These are phyloP conservation scores for Paramisgurnus dabryanus DNA, from an alignment of 2,113 vertebrate genomes.

Conservation along the genomic window DNA sequence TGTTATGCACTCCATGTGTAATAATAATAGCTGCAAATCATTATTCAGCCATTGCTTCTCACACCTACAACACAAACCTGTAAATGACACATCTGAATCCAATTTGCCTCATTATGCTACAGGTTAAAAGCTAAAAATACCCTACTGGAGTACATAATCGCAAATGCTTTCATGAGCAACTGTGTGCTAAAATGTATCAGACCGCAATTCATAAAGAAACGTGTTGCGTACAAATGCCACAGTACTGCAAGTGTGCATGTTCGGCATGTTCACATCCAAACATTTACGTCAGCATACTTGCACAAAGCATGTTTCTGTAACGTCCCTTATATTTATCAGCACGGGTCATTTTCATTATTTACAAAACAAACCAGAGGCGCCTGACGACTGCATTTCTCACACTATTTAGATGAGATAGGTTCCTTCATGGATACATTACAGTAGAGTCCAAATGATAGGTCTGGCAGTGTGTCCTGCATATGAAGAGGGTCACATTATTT, in stretches of 20 bases:
- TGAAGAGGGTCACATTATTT: slow-evolving; percentile 34
- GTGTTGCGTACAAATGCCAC: background rate
- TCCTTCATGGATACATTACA: slow-evolving; percentile 11
- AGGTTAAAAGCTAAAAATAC: background rate
- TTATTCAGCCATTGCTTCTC: slow-evolving; percentile 14
- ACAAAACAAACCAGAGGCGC: background rate
- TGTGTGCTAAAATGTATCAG: no score
- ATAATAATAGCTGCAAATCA: slow-evolving; percentile 11
- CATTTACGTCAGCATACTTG: background rate
- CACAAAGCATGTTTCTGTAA: background rate
- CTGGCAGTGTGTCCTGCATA: slow-evolving; percentile 9
- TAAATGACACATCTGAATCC: slow-evolving; percentile 2
- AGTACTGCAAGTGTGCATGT: background rate
- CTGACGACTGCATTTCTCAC: background rate
- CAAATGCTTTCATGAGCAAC: background rate
- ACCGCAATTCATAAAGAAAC: background rate
- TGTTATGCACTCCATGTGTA: slow-evolving; percentile 12
- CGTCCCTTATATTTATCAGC: background rate
- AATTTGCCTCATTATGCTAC: background rate
- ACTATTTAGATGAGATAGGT: background rate
- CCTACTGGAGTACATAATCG: background rate
- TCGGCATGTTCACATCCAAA: no score
- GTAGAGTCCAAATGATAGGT: background rate
- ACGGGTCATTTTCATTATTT: background rate
- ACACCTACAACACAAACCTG: background rate